Evolutionary conservation across 2,113 vertebrate species (phyloP).

Genomic region (Callorhinus ursinus): DNA sequence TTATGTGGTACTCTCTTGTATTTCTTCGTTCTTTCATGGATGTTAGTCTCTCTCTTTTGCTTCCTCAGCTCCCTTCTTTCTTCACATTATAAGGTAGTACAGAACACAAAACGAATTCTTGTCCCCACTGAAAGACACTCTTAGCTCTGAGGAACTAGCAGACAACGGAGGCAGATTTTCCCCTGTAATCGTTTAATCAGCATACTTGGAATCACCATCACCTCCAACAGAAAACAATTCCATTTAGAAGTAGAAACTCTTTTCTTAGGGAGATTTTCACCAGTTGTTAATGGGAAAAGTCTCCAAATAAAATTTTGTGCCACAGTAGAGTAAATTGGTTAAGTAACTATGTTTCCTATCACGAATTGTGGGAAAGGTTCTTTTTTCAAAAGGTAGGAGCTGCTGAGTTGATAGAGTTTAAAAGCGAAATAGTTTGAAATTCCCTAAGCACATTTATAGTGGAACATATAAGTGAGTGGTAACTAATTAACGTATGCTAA

Average conservation of each 20-base stretch:
- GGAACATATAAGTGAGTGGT: neutral
- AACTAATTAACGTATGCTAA: conserved; percentile 38
- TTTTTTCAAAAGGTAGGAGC: neutral
- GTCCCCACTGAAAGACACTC: neutral
- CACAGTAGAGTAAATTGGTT: neutral
- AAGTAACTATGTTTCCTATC: neutral
- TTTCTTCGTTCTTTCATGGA: neutral
- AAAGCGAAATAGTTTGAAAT: neutral
- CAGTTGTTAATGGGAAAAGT: neutral
- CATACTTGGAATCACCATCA: neutral
- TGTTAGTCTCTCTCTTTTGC: neutral
- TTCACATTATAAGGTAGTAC: neutral
- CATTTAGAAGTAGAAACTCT: conserved; percentile 21
- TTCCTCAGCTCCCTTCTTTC: neutral
- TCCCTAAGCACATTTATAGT: neutral
- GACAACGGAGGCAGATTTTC: neutral
- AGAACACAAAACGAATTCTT: neutral
- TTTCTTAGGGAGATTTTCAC: neutral
- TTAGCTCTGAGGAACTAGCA: neutral
- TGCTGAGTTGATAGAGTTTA: neutral
- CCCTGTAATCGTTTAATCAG: neutral
- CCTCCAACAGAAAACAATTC: neutral
- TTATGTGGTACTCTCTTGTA: neutral
- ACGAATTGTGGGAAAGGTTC: neutral
- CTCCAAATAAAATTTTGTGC: conserved; percentile 31